phyloP scores from a whole-genome alignment of 2,113 vertebrate genomes.

The Dipodomys ordii region DNA sequence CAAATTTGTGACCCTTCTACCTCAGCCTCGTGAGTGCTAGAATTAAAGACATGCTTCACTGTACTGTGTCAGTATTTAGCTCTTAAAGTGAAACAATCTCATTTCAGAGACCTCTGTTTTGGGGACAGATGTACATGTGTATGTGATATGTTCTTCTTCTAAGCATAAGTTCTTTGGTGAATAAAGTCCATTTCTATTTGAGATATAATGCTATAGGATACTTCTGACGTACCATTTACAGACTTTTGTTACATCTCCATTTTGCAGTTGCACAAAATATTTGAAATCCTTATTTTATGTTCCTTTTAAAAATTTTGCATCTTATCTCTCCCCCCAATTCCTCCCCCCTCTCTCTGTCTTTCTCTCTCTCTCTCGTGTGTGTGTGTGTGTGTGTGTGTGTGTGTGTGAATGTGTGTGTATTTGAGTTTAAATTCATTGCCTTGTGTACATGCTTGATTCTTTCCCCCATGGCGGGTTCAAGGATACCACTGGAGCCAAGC shows the following conservation, averaged over 20 bases:
- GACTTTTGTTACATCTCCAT: background rate
- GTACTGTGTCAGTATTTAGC: background rate
- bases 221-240: background rate
- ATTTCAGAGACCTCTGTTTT: background rate
- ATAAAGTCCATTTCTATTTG: background rate
- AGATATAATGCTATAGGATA: background rate
- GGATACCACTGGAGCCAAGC: too few relatives aligned
- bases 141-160: background rate
- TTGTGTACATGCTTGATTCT: too few relatives aligned
- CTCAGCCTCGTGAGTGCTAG: too few relatives aligned
- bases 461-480: too few relatives aligned
- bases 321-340: too few relatives aligned
- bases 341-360: too few relatives aligned
- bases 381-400: too few relatives aligned
- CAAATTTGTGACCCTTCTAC: too few relatives aligned
- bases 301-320: background rate
- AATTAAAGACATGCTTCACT: too few relatives aligned
- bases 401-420: too few relatives aligned
- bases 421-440: too few relatives aligned
- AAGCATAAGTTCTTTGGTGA: background rate
- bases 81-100: slow-evolving; percentile 24
- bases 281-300: background rate
- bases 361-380: too few relatives aligned
- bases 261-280: background rate
- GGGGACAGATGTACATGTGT: background rate